Base-by-base conservation (phyloP, 2,797 vertebrate species). In the Sebastes diploproa region DNA sequence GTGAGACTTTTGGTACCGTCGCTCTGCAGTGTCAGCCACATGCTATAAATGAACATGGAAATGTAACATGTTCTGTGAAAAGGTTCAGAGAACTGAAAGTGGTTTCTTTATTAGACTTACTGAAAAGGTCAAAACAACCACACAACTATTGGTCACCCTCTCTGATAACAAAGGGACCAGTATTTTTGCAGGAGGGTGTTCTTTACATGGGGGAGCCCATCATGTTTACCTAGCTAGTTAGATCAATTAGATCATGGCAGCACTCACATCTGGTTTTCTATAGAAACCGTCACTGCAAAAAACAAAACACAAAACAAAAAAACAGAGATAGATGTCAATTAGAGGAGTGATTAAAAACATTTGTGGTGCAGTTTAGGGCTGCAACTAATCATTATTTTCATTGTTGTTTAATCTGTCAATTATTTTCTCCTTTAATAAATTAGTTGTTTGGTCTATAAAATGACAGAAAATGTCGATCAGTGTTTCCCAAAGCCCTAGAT, bases 151-250 rank as follows among this genome's bases (percentile, higher is more conserved):
- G 46, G 86, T 78, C 68, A 14, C 14, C 67, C 30, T 50, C 59
- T 69, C 70, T 66, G 72, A 80, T 75, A 77, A 88, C 79, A 88
- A 84, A 86, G 68, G 80, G 50, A 36, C 6, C 72, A 52, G 80
- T 87, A 86, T 86, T 82, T 84, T 75, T 82, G 60, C n/a, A 73
- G 46, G 29, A 46, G 65, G 62, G 62, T 13, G 27, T 78, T 81
- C 71, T 36, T 61, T 9, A 50, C 71, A 72, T 23, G 59, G 27
- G 78, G 66, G 54, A 78, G 75, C 14, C 63, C 42, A 46, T 55
- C 68, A 60, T 82, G 72, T 83, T 86, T 81, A 86, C 54, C 13
- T 14, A 76, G 72, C 69, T 65, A 7, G 34, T 73, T 58, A 68
- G 42, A 81, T 62, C 54, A 83, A 78, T 88, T 77, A 77, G 25